These are phyloP conservation scores for Rhogogaster chlorosoma DNA, from an alignment of 2,888 invertebrate genomes.

Conservation along the genomic window DNA sequence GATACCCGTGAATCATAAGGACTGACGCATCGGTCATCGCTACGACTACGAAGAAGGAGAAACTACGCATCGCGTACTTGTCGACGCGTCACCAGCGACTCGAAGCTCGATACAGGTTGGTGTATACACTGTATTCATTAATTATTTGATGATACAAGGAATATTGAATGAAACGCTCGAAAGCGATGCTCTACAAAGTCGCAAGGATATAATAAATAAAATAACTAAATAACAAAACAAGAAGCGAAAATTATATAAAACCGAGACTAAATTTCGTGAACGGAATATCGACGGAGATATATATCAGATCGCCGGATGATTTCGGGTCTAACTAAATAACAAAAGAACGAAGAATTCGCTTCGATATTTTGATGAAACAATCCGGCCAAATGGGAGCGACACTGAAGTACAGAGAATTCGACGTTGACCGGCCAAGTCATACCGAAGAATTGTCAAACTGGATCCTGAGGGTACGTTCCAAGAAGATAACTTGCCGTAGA, in stretches of 20 bases:
- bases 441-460: conserved; percentile 77
- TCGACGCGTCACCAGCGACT: conserved; percentile 63
- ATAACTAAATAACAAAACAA: too few relatives aligned
- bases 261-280: neutral
- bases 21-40: neutral
- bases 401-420: conserved; percentile 61
- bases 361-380: neutral
- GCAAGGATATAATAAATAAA: neutral
- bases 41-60: neutral
- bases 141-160: conserved; percentile 57
- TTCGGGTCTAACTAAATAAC: too few relatives aligned
- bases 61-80: neutral
- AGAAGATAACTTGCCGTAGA: conserved; percentile 81
- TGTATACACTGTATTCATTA: conserved; percentile 63
- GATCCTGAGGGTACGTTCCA: conserved; percentile 83
- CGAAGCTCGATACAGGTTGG: conserved; percentile 73
- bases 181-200: neutral
- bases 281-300: neutral
- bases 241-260: neutral
- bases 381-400: conserved; percentile 61
- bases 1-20: conserved; percentile 22
- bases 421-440: conserved; percentile 63
- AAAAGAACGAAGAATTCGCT: neutral
- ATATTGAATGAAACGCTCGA: conserved; percentile 1
- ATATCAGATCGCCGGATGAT: neutral